Evolutionary conservation across 92 coral and sea anemone species (phyloP), one percentile per base, ranked within the genome.

Genomic region (Bergia puertoricense): DNA sequence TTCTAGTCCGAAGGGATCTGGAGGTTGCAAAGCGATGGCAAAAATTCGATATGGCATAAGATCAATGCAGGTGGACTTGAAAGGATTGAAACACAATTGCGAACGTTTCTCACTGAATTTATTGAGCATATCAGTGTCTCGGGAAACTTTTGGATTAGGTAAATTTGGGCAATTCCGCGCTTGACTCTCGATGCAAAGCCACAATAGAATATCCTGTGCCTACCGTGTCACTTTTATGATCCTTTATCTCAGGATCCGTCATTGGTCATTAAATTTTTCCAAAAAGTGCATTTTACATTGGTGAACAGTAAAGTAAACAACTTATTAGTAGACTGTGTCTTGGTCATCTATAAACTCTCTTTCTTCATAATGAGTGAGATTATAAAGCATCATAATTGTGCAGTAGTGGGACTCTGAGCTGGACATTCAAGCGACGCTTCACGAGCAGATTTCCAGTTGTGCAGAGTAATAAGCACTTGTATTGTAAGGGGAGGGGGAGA

Each of bases 401-500:
- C 41, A 6, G 83, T 50, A 1, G 36, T 30, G 14, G n/a, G 43
- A 15, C 42, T 88, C 67, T 71, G 89, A 3, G 89, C 85, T 38
- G 74, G n/a, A 23, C 44, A 80, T 39, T 94, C 95, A 22, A 65
- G 93, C 30, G 93, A 90, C 16, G 96, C 99, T 51, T 97, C 96
- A 48, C 92, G 94, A 18, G 99, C 96, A 57, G 97, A 91, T 56
- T 93, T 97, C 97, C 96, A 97, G 82, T 88, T 89, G 66, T 94
- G 94, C 73, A 97, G 86, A 22, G 79, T 90, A 40, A 97, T 88
- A 9, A 88, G 90, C 30, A 93, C 90, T 36, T 86, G 89, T 30
- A 95, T 83, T 0, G 98, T 81, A 39, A 97, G 92, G 11, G 98
- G 98, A 16, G 95, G 97, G 7, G 92, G 94, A 13, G 96, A 96